Conservation (phyloP, 2,797 vertebrate genomes). For the Betta splendens region DNA sequence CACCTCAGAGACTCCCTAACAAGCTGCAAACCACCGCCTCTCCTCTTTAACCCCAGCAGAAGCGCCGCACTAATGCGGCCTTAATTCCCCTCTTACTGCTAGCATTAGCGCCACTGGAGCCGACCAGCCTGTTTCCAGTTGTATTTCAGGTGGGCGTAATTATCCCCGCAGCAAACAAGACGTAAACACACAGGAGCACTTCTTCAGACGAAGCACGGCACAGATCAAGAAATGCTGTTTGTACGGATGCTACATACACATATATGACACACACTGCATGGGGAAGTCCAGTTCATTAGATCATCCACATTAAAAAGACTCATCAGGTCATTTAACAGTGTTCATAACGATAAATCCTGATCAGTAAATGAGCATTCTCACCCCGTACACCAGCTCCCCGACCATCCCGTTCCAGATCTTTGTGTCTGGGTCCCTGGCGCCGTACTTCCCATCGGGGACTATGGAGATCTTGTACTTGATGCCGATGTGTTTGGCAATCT, state of each 20-base stretch:
- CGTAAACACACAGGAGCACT: neutral
- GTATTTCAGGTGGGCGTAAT: constrained; percentile 34
- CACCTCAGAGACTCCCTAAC: constrained; percentile 38
- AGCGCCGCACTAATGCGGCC: constrained; percentile 20
- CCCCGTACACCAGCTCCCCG: constrained; percentile 95
- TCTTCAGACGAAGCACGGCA: constrained; percentile 1
- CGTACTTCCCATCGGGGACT: constrained; percentile 95
- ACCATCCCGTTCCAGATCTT: constrained; percentile 99
- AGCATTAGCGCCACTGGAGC: constrained; percentile 12
- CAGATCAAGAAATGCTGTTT: neutral
- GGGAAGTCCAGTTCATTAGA: no score
- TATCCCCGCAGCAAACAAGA: constrained; percentile 18
- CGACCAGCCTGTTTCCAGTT: neutral
- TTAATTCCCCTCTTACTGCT: constrained; percentile 20
- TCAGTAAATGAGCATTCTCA: constrained; percentile 28
- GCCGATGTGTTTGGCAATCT: constrained; percentile 98
- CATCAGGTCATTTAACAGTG: no score
- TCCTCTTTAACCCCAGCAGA: constrained; percentile 14
- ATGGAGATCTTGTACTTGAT: constrained; percentile 99
- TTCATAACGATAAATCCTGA: no score
- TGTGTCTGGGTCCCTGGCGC: constrained; percentile 95
- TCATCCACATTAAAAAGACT: no score
- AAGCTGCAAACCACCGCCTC: constrained; percentile 25
- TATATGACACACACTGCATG: no score
- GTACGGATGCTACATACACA: neutral